These are phyloP conservation scores for Tricholaema leucomelas DNA, from an alignment of 2,113 vertebrate species.

Conservation along the genomic window DNA sequence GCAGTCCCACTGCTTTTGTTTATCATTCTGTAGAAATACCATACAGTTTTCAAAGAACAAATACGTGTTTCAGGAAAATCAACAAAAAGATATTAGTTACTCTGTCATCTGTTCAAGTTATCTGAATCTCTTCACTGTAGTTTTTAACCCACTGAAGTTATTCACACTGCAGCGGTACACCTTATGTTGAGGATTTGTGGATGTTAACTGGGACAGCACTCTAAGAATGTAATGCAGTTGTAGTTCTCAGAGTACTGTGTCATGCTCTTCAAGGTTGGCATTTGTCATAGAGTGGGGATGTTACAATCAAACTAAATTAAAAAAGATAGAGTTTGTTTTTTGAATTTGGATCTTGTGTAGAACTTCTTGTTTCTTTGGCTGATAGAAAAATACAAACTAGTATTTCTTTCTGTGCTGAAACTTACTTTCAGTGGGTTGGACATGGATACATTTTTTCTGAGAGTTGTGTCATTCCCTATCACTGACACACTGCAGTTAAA, in stretches of 20 bases:
- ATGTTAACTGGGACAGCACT: not conserved
- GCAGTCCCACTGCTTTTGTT: not conserved
- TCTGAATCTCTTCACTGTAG: not conserved
- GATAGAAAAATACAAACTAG: not conserved
- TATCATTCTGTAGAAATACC: not conserved
- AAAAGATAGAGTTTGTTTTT: not conserved
- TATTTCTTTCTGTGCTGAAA: not conserved
- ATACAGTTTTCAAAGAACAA: not conserved
- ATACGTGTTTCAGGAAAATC: not conserved
- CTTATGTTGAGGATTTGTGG: not conserved
- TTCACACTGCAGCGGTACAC: not conserved
- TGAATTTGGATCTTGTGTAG: not conserved
- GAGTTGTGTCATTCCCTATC: not conserved
- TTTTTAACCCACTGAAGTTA: not conserved
- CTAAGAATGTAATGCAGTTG: not conserved
- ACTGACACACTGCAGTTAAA: not conserved
- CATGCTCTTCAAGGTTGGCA: not conserved
- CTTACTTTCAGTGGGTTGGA: not conserved
- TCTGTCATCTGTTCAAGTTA: not conserved
- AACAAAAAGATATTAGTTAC: not conserved
- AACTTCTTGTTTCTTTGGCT: not conserved
- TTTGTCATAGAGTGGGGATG: accelerated
- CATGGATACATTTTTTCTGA: not conserved
- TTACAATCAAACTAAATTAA: not conserved
- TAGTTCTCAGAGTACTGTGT: not conserved